Conservation (phyloP, 2,888 invertebrate species). For the Eristalinus sepulchralis region DNA sequence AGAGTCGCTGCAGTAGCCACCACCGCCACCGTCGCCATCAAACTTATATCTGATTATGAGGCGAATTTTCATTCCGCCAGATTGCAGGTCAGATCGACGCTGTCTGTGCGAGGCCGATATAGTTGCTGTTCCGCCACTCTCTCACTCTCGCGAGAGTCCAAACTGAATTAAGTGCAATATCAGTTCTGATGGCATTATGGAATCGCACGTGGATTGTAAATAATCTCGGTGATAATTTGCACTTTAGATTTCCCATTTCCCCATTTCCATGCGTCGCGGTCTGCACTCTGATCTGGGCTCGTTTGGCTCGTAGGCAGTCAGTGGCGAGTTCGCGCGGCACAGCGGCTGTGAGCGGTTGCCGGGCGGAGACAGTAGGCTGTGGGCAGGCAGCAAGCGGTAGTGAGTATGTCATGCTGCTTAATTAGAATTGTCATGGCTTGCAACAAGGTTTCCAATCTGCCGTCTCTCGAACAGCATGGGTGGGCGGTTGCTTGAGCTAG, state of each 20-base stretch:
- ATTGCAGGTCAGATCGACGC: conserved; percentile 59
- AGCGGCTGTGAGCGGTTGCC: neutral
- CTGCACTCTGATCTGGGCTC: conserved; percentile 61
- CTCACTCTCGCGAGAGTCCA: conserved; percentile 48
- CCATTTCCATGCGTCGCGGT: conserved; percentile 79
- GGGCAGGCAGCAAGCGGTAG: conserved; percentile 16
- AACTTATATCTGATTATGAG: conserved; percentile 74
- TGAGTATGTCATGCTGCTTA: conserved; percentile 55
- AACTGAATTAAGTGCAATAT: conserved; percentile 72
- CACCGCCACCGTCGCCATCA: conserved; percentile 61
- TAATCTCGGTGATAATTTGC: conserved; percentile 72
- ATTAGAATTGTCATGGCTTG: conserved; percentile 63
- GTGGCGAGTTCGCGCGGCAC: conserved; percentile 1
- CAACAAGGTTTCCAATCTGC: conserved; percentile 26
- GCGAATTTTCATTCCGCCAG: conserved; percentile 69
- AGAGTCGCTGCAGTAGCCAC: conserved; percentile 17
- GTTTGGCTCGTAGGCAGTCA: conserved; percentile 26
- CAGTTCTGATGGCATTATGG: conserved; percentile 71
- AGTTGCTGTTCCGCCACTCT: neutral
- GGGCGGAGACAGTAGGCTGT: neutral
- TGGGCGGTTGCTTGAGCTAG: neutral
- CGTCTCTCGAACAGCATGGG: conserved; percentile 5
- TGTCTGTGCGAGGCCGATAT: neutral
- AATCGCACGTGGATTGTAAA: conserved; percentile 72
- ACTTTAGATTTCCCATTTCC: conserved; percentile 77